Conservation (phyloP, 2,797 vertebrate genomes). For the Lateolabrax maculatus region DNA sequence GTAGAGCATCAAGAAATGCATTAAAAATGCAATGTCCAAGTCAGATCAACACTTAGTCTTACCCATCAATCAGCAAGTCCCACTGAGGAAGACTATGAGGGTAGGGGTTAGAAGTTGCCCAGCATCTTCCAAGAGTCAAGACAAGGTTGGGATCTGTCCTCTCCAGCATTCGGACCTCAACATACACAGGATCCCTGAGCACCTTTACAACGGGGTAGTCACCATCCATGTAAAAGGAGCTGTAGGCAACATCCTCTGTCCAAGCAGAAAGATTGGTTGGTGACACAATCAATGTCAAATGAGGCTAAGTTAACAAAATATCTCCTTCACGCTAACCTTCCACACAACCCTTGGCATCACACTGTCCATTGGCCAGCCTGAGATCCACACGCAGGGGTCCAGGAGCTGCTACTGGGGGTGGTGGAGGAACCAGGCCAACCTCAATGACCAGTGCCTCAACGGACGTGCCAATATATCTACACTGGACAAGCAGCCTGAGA, state of each 20-base stretch:
- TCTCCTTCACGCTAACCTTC: constrained; percentile 59
- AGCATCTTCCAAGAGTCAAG: constrained; percentile 79
- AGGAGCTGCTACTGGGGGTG: constrained; percentile 57
- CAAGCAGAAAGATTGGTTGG: constrained; percentile 19
- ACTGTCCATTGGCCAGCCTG: constrained; percentile 76
- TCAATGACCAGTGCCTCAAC: constrained; percentile 66
- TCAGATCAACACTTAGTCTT: constrained; percentile 35
- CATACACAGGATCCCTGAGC: constrained; percentile 76
- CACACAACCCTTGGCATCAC: constrained; percentile 66
- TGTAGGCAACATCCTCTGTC: constrained; percentile 68
- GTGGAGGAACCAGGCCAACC: constrained; percentile 44
- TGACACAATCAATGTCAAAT: constrained; percentile 3
- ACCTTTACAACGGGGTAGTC: constrained; percentile 79
- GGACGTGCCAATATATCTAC: constrained; percentile 64
- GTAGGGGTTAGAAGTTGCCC: constrained; percentile 67
- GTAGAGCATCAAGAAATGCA: background rate
- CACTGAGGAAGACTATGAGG: constrained; percentile 72
- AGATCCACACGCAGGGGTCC: constrained; percentile 77
- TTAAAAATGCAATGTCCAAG: background rate
- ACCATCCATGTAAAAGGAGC: constrained; percentile 56
- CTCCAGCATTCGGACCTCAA: constrained; percentile 70
- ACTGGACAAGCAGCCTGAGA: constrained; percentile 75
- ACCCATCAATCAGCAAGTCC: constrained; percentile 78
- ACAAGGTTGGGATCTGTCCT: constrained; percentile 76
- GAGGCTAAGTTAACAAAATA: background rate